A percentile compares a stretch with the other conserved stretches of the same genome.
Conservation (phyloP, 2,113 vertebrate species). For the Cynopterus brachyotis region DNA sequence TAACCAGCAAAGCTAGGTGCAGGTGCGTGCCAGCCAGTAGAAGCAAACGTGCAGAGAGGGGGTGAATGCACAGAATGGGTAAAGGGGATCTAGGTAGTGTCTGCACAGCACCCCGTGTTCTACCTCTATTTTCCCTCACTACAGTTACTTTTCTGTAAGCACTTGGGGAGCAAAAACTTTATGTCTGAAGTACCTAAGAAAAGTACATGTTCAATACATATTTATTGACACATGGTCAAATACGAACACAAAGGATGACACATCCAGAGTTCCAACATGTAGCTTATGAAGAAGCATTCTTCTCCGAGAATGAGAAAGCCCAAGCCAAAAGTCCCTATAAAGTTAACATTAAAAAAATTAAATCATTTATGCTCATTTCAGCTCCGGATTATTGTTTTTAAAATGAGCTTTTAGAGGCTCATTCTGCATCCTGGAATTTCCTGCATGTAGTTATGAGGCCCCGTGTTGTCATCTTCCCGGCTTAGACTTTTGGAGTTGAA, state of each 20-base stretch:
- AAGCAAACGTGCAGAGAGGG: background rate
- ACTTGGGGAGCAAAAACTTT: background rate
- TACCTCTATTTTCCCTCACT: background rate
- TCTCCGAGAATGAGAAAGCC: background rate
- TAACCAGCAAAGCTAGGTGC: background rate
- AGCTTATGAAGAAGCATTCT: background rate
- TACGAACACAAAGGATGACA: background rate
- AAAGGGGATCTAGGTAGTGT: rapidly evolving
- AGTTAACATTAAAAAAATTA: background rate
- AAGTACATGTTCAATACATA: background rate
- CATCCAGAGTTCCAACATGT: rapidly evolving
- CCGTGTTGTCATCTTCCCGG: background rate
- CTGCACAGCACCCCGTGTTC: rapidly evolving
- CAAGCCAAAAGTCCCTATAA: background rate
- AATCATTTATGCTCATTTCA: background rate
- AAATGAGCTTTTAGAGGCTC: background rate
- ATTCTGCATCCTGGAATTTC: background rate
- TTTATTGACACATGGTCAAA: background rate
- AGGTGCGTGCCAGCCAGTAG: background rate
- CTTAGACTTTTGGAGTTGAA: background rate
- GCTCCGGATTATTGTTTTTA: background rate
- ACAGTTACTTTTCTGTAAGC: background rate
- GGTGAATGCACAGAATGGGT: too few species aligned
- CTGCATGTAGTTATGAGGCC: background rate
- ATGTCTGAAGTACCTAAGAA: background rate